Evolutionary conservation across 2,113 vertebrate species (phyloP), one percentile per base, ranked within the genome.

Genomic region (Zosterops pallidus): DNA sequence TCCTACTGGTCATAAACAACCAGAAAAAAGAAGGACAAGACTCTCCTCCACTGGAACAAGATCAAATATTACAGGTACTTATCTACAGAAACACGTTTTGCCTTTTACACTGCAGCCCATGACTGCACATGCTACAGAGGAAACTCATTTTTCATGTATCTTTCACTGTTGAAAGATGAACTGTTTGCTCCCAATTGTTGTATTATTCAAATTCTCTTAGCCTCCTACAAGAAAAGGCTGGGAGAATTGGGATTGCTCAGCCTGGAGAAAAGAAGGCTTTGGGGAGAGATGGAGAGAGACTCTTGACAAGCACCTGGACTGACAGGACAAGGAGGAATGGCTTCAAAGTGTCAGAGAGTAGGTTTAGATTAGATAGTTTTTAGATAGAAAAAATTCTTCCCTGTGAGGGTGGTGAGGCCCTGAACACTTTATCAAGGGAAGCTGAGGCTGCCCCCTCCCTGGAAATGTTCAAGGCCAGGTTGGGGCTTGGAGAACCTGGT

Each of bases 111-210:
- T 35, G 26, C 5, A 1, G 50, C 33, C 26, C 1, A 1, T 28
- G 50, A 41, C 37, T 47, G 31, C 0, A 3, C 12, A 59, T 0
- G 1, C 29, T 19, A 55, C 18, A 46, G 9, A 9, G 83, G 11
- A 91, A 86, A 59, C 9, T 15, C 0, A 21, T 59, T 94, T 86
- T 76, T 75, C 33, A 29, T n/a, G 2, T 20, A 24, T 31, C 19
- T 71, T 68, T 50, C 76, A 41, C 28, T 67, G 9, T 5, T 63
- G 20, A 75, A 71, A 63, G 26, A 59, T 9, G 4, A 83, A 83
- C 8, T 35, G 56, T 22, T 14, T 11, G 1, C 18, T 71, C 35
- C 35, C 21, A 80, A 2, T 2, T 76, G 20, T 44, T 25, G 4
- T 14, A 35, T 22, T n/a, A 46, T 15, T 28, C 69, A 52, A 46